Evolutionary conservation across 2,888 invertebrate genomes (phyloP).

Genomic region (Tachystola acroxantha): DNA sequence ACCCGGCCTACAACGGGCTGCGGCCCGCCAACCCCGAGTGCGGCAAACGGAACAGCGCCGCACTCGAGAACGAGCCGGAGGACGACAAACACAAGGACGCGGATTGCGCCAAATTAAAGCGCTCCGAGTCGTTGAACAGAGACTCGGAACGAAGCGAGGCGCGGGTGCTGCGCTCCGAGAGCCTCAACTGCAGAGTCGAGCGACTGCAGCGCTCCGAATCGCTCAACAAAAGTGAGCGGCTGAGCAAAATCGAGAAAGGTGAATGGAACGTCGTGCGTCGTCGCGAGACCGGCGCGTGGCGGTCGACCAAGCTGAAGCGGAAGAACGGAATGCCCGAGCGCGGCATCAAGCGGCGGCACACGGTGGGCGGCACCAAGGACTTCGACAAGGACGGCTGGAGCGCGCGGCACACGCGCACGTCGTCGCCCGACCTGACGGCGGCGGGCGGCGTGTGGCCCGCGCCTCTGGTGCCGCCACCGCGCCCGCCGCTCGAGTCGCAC

Average conservation of each 20-base stretch:
- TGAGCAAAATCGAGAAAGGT: constrained; percentile 83
- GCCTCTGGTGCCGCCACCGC: constrained; percentile 48
- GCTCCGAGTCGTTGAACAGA: constrained; percentile 81
- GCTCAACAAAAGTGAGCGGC: constrained; percentile 42
- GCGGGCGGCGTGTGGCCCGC: constrained; percentile 42
- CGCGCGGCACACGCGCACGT: constrained; percentile 78
- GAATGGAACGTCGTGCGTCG: constrained; percentile 83
- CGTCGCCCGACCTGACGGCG: constrained; percentile 77
- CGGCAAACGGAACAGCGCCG: constrained; percentile 42
- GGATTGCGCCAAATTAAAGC: constrained; percentile 55
- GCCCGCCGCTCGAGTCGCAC: constrained; percentile 53
- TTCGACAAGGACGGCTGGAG: constrained; percentile 81
- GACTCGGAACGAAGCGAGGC: constrained; percentile 66
- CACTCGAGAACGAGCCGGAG: constrained; percentile 26
- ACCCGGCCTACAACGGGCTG: constrained; percentile 21
- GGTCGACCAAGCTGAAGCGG: constrained; percentile 82
- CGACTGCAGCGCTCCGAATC: constrained; percentile 43
- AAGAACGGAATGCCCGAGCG: constrained; percentile 89
- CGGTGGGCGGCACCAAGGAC: constrained; percentile 96
- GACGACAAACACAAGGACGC: constrained; percentile 23
- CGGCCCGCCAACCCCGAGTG: constrained; percentile 27
- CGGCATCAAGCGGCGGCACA: constrained; percentile 92
- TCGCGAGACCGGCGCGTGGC: constrained; percentile 75
- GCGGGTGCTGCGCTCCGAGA: constrained; percentile 80
- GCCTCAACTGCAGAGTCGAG: constrained; percentile 74